Conservation (phyloP, 1,140 invertebrate genomes). For the Halictus rubicundus region DNA sequence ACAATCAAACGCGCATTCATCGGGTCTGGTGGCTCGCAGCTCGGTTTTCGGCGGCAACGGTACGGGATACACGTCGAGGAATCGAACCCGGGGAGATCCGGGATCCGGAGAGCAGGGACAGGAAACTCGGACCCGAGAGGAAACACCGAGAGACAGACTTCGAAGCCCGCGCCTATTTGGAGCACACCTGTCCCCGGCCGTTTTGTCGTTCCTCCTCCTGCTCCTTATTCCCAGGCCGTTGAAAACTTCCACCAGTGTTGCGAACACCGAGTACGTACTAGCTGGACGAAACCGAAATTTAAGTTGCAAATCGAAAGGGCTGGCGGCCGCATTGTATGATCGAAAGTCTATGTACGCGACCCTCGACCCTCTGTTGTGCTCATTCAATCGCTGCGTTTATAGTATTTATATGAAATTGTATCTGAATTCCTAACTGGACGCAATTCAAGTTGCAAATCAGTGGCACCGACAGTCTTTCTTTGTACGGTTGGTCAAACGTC, state of each 20-base stretch:
- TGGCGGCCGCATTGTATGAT: too few relatives aligned
- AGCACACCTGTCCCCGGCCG: slow-evolving; percentile 72
- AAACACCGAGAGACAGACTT: slow-evolving; percentile 64
- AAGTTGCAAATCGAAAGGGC: too few relatives aligned
- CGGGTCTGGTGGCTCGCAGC: slow-evolving; percentile 46
- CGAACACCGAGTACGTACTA: too few relatives aligned
- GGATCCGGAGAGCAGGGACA: slow-evolving; percentile 18
- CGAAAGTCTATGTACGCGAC: too few relatives aligned
- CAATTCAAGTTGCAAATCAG: too few relatives aligned
- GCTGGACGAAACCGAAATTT: too few relatives aligned
- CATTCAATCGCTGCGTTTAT: too few relatives aligned
- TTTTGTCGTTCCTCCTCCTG: slow-evolving; percentile 46
- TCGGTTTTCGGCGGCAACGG: slow-evolving; percentile 68
- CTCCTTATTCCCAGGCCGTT: slow-evolving; percentile 63
- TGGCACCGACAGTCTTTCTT: too few relatives aligned
- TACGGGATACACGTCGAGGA: slow-evolving; percentile 39
- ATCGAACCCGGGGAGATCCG: slow-evolving; percentile 47
- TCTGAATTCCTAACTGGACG: too few relatives aligned
- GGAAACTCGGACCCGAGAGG: slow-evolving; percentile 40
- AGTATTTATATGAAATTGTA: too few relatives aligned
- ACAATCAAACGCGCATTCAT: slow-evolving; percentile 77
- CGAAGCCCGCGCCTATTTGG: slow-evolving; percentile 66
- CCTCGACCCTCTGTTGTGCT: too few relatives aligned
- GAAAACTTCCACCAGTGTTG: neutral
- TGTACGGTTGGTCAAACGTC: too few relatives aligned